A percentile compares a stretch with the other conserved stretches of the same genome.
These are phyloP conservation scores for Heliornis fulica DNA, from an alignment of 2,113 vertebrate species.

Conservation along the genomic window DNA sequence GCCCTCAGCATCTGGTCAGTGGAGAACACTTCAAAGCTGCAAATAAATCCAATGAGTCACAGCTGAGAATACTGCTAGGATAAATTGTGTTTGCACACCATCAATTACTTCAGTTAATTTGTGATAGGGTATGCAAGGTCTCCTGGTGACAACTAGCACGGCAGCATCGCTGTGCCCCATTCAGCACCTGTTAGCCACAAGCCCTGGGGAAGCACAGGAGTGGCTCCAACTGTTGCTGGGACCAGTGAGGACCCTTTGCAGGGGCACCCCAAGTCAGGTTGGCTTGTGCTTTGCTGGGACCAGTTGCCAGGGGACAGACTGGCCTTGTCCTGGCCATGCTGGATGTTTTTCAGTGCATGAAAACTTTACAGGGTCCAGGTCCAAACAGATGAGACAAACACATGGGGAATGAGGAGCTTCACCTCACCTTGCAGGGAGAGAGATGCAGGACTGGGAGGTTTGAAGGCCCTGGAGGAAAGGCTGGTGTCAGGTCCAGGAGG, in stretches of 20 bases:
- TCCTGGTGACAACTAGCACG: background rate
- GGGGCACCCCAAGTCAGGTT: background rate
- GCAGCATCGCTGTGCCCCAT: background rate
- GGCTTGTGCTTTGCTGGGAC: background rate
- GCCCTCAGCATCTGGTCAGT: background rate
- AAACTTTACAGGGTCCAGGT: background rate
- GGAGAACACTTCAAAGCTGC: conserved; percentile 32
- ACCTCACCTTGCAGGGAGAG: background rate
- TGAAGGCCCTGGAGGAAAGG: background rate
- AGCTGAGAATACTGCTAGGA: background rate
- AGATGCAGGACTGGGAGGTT: rapidly evolving
- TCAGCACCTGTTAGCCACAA: background rate
- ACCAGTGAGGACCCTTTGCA: rapidly evolving
- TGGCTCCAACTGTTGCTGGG: background rate
- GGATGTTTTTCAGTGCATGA: background rate
- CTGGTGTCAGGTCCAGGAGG: background rate
- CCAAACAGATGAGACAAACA: background rate
- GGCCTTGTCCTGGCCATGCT: no score
- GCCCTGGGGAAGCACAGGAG: background rate
- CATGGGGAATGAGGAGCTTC: rapidly evolving
- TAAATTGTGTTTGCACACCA: conserved; percentile 2
- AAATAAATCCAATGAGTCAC: background rate
- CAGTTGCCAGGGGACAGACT: background rate
- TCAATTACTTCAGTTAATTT: background rate
- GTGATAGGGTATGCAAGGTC: rapidly evolving